Conservation (phyloP, 2,888 invertebrate genomes). For the Harpagoxenus sublaevis region DNA sequence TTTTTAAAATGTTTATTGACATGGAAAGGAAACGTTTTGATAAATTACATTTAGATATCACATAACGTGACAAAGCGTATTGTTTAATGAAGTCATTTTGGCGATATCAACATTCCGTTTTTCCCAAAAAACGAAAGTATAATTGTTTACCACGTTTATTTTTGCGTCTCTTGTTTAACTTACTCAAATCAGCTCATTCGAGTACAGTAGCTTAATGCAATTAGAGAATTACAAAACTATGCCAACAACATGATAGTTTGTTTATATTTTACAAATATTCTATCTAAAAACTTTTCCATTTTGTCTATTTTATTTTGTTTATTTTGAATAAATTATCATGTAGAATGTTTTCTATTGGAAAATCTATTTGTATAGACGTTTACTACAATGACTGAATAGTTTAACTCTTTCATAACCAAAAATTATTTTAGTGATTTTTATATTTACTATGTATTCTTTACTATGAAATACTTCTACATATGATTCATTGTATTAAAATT, state of each 20-base stretch:
- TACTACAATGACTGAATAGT: background rate
- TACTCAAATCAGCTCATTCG: background rate
- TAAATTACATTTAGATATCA: background rate
- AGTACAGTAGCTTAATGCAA: background rate
- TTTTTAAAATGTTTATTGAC: slow-evolving; percentile 36
- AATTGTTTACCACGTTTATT: background rate
- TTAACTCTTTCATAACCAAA: no score
- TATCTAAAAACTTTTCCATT: background rate
- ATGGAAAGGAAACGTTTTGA: background rate
- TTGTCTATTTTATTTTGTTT: background rate
- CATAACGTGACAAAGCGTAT: background rate
- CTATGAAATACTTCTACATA: background rate
- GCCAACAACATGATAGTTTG: background rate
- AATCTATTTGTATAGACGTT: background rate
- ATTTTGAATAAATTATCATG: background rate
- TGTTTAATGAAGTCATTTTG: background rate
- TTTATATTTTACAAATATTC: background rate
- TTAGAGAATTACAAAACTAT: background rate
- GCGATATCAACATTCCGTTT: background rate
- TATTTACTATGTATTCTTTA: no score
- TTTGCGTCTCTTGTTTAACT: background rate
- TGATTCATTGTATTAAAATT: background rate
- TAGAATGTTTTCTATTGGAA: background rate
- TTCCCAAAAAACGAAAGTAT: background rate
- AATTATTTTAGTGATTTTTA: no score